Percentiles rank a stretch among this genome's conserved stretches.
Conservation (phyloP, 1,140 invertebrate species). For the Araneus ventricosus region DNA sequence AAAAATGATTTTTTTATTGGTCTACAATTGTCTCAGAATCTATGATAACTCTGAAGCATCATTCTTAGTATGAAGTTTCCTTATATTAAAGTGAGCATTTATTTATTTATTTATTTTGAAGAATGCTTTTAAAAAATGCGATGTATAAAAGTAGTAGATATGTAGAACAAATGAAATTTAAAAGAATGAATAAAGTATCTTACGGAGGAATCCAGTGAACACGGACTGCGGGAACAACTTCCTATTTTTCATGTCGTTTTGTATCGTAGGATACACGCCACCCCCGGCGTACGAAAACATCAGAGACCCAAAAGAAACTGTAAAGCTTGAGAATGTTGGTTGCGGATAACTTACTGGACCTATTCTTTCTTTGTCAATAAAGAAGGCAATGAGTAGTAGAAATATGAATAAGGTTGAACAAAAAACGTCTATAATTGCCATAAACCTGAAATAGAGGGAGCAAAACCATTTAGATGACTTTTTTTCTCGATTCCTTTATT, state of each 20-base stretch:
- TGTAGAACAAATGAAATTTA: no score
- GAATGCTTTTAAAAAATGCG: no score
- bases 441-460: not conserved
- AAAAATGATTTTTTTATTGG: no score
- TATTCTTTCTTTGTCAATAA: not conserved
- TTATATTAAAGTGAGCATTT: no score
- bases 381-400: not conserved
- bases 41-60: no score
- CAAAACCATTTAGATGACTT: no score
- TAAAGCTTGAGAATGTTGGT: not conserved
- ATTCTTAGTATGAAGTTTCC: no score
- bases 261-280: slow-evolving; percentile 86
- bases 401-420: not conserved
- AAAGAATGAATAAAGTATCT: not conserved
- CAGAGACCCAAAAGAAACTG: slow-evolving; percentile 84
- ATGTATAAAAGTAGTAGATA: no score
- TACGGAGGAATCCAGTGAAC: not conserved
- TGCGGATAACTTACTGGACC: not conserved
- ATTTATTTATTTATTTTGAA: no score
- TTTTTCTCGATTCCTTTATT: no score
- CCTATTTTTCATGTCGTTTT: slow-evolving; percentile 85
- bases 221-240: slow-evolving; percentile 82
- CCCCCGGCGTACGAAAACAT: slow-evolving; percentile 86
- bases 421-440: not conserved
- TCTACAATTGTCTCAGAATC: no score